A percentile compares a stretch with the other conserved stretches of the same genome.
phyloP scores from a whole-genome alignment of 2,888 invertebrate genomes.

The Lamellibrachia columna region DNA sequence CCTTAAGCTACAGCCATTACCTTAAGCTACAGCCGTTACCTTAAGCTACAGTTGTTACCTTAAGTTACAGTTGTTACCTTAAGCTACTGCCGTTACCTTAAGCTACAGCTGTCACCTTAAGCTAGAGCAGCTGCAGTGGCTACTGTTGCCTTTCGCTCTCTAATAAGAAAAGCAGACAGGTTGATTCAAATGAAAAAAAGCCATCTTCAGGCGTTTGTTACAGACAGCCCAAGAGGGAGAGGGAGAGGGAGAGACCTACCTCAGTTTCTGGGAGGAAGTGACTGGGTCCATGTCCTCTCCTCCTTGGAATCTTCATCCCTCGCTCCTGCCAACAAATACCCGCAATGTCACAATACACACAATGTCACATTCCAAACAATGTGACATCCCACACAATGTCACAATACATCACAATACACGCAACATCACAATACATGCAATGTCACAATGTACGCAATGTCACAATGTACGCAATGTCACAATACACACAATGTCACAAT shows the following conservation, averaged over 20 bases:
- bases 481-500: no score
- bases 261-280: constrained; percentile 45
- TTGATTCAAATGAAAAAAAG: constrained; percentile 8
- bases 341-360: neutral
- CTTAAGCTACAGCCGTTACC: neutral
- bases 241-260: constrained; percentile 38
- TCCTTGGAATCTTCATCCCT: constrained; percentile 39
- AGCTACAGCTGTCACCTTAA: constrained; percentile 9
- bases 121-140: neutral
- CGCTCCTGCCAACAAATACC: constrained; percentile 33
- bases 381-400: no score
- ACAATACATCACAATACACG: no score
- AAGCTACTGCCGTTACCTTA: neutral
- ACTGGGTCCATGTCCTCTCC: constrained; percentile 33
- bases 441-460: no score
- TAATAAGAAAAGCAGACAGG: constrained; percentile 18
- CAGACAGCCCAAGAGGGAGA: constrained; percentile 21
- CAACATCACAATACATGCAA: no score
- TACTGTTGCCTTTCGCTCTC: neutral
- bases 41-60: constrained; percentile 7
- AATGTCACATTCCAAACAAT: neutral
- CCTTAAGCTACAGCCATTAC: neutral
- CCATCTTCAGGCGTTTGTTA: neutral
- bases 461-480: no score
- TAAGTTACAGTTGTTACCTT: neutral